Base-by-base conservation (phyloP, 2,888 invertebrate species). In the Orthosia gracilis region DNA sequence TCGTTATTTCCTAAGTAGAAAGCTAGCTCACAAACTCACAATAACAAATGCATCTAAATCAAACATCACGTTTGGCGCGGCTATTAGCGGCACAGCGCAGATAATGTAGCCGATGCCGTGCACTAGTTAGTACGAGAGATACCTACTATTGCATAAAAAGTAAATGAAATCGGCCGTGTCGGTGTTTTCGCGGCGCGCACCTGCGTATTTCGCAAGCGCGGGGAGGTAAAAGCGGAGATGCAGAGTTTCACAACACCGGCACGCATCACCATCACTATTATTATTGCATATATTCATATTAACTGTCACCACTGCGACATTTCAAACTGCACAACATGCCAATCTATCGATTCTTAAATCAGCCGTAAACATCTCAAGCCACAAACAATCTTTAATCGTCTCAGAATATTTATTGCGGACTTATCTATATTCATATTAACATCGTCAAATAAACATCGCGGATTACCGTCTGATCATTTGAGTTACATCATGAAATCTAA, bases 141-240 rank as follows among this genome's bases (percentile, higher is more conserved):
- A 92, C 90, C 91, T 85, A 89, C 89, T 89, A 91, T 95, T 94
- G 94, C 95, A 96, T 94, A 95, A 96, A 96, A 96, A 96, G 91
- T 94, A 93, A 94, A 95, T 94, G 94, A 94, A 95, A 95, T 95
- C 94, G 90, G 91, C 89, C 90, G 88, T 92, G 94, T 93, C 93
- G 92, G 90, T 94, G 95, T 96, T 95, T 96, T 95, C 95, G 95
- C 94, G 92, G 92, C 93, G 96, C 96, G 94, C 97, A 97, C 97
- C 97, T 97, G 97, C 97, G 96, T 93, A 96, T 96, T 96, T 96
- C 96, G 96, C 96, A 96, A 96, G 95, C 94, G 92, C 92, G 94
- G 92, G 92, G 93, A 95, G 94, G 96, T 96, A 96, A 95, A 95
- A 96, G 95, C 93, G 92, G 94, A 95, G 96, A 96, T 96, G 96